Base-by-base conservation (phyloP, 1,140 invertebrate species). In the Spodoptera litura region DNA sequence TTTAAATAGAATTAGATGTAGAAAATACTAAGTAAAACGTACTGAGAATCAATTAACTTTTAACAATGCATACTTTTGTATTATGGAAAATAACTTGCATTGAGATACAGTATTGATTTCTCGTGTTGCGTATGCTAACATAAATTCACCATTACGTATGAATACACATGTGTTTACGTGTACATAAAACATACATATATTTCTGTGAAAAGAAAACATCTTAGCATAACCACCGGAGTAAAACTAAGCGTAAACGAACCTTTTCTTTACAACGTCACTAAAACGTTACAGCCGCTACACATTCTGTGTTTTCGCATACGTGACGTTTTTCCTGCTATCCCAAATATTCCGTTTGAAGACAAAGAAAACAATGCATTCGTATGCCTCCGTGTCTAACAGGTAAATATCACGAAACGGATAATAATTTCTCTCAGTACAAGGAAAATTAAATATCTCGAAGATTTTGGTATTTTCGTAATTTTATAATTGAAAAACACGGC, bases 201-300 rank as follows among this genome's bases (percentile, higher is more conserved):
- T 68, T 68, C 49, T 70, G 75, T 78, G 38, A 56, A 51, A 38
- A 64, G 78, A 35, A 68, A 53, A 56, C 38, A 62, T 70, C 31
- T 61, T 53, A 66, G 51, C 53, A 76, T 71, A 77, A 76, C 55
- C 49, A 53, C 27, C 52, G 59, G 35, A 77, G 44, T 73, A 79
- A 80, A 82, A 76, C 73, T 82, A 80, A 81, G 61, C 62, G 82
- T 81, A 81, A 83, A 81, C 76, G 59, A 78, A 83, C 82, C 82
- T 83, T 79, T 85, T 84, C 85, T 87, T 87, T 88, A 85, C 81
- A 85, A 82, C 85, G 72, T 84, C 78, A 87, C 75, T 89, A 87
- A 89, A 89, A 89, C 82, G 78, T 85, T 85, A 87, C 81, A 84
- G 81, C 86, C 84, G 80, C 82, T 81, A 81, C 81, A 82, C 79